Evolutionary conservation across 2,888 invertebrate species (phyloP).

Genomic region (Drosophila formosana): DNA sequence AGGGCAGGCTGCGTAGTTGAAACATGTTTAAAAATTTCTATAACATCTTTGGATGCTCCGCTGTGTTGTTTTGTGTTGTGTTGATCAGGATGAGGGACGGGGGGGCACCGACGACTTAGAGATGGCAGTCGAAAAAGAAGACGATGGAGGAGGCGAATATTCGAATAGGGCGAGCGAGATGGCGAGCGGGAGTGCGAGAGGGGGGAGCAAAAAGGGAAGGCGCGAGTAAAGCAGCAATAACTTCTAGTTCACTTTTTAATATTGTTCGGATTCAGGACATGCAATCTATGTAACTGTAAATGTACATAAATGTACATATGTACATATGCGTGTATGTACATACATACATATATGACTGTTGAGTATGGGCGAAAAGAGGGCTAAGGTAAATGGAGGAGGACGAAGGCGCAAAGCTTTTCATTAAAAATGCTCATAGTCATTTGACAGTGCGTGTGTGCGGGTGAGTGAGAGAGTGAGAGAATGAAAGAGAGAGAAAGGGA

Average conservation of each 20-base stretch:
- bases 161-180: background rate
- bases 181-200: background rate
- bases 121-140: slow-evolving; percentile 6
- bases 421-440: slow-evolving; percentile 69
- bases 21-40: slow-evolving; percentile 80
- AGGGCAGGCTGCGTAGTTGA: slow-evolving; percentile 67
- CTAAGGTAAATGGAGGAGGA: background rate
- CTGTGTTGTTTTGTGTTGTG: background rate
- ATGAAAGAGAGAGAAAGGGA: background rate
- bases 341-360: background rate
- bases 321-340: slow-evolving; percentile 6
- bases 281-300: slow-evolving; percentile 6
- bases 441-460: slow-evolving; percentile 52
- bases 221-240: slow-evolving; percentile 57
- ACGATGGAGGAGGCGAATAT: background rate
- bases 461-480: slow-evolving; percentile 32
- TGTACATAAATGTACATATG: slow-evolving; percentile 6
- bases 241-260: slow-evolving; percentile 78
- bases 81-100: background rate
- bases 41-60: slow-evolving; percentile 56
- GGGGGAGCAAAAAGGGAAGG: background rate
- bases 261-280: slow-evolving; percentile 69
- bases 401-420: slow-evolving; percentile 61
- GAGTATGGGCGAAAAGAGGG: background rate
- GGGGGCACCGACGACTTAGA: slow-evolving; percentile 14